Evolutionary conservation across 1,140 invertebrate species (phyloP), one percentile per base, ranked within the genome.

Genomic region (Platyscapa corneri): DNA sequence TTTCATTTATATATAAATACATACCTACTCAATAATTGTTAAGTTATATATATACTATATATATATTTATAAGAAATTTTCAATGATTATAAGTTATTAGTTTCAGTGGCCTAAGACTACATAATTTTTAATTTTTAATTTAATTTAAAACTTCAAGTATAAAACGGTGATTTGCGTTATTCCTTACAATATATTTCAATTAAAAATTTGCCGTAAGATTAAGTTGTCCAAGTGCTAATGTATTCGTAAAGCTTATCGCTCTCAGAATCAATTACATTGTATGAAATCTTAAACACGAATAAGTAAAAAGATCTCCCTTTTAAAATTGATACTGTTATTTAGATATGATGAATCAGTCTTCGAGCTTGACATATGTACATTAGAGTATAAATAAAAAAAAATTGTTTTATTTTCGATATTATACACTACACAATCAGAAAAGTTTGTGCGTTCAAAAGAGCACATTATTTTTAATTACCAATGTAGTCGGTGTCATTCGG

Each of bases 401-500:
- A 7, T 65, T 32, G 42, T 23, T 53, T 32, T 72, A n/a, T 83
- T 75, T 32, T 42, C 23, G 30, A 32, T 20, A 37, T 49, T 42
- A 60, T 37, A 8, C 7, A 79, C 72, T 83, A 86, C 53, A 84
- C 65, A 86, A 85, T 32, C 75, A 87, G 75, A 80, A 85, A 80
- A 82, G 70, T 56, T 84, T 88, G 83, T 85, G 83, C 86, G 83
- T 74, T 77, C 85, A 86, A 56, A 85, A 86, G 70, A 82, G 81
- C 64, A 67, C 72, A 20, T 81, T 74, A 20, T n/a, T 72, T 67
- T 53, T 67, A 83, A 82, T 56, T 53, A 72, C 20, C 64, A 83
- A 79, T 72, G 39, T n/a, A 53, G 75, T 39, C 23, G 37, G 30
- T 67, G 67, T 39, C 20, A 39, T n/a, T 77, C 14, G 39, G 23